These are phyloP conservation scores for Ptychoptera albimana DNA, from an alignment of 2,888 invertebrate genomes.

Conservation along the genomic window DNA sequence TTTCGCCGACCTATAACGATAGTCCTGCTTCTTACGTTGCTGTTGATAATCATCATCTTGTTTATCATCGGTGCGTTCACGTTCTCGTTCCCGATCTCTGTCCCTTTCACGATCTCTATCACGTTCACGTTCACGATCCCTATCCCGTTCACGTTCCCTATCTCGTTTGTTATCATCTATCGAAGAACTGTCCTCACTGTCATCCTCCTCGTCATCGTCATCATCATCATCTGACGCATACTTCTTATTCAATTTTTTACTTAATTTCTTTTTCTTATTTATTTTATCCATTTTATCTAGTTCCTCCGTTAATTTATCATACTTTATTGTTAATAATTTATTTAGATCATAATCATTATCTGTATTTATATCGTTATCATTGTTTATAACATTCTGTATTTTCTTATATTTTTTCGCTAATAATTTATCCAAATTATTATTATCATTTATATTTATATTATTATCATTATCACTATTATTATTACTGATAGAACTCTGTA, in stretches of 20 bases:
- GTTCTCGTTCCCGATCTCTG: no score
- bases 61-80: no score
- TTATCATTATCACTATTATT: no score
- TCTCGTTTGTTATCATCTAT: background rate
- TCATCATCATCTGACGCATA: slow-evolving; percentile 1
- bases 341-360: slow-evolving; percentile 21
- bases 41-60: no score
- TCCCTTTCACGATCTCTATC: no score
- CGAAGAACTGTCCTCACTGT: slow-evolving; percentile 4
- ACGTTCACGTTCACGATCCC: background rate
- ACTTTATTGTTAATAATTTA: slow-evolving; percentile 26
- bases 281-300: slow-evolving; percentile 22
- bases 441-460: slow-evolving; percentile 21
- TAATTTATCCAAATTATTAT: slow-evolving; percentile 46
- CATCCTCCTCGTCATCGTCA: slow-evolving; percentile 3
- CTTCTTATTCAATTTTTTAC: background rate
- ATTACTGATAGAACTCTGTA: background rate
- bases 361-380: slow-evolving; percentile 13
- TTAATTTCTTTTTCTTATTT: slow-evolving; percentile 9
- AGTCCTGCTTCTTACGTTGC: no score
- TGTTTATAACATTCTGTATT: slow-evolving; percentile 33
- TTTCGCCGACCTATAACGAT: no score
- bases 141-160: background rate
- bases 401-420: slow-evolving; percentile 55
- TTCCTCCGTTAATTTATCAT: slow-evolving; percentile 26